Percentiles rank a stretch among this genome's conserved stretches.
phyloP scores from a whole-genome alignment of 2,797 vertebrate genomes.

The Labeo calbasu region DNA sequence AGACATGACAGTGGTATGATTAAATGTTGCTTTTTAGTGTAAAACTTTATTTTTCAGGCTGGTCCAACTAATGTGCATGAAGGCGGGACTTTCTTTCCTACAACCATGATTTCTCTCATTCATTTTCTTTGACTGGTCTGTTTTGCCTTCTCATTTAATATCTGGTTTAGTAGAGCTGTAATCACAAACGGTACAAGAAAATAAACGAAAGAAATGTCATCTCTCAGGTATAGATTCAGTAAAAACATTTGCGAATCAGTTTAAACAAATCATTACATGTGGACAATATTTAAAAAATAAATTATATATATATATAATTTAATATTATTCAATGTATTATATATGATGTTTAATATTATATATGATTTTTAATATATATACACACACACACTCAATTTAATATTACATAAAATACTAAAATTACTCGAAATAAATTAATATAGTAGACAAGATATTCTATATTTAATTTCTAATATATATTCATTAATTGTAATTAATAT shows the following conservation, averaged over 20 bases:
- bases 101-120: not conserved
- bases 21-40: not conserved
- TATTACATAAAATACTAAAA: too few species aligned
- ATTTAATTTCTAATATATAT: too few species aligned
- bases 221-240: not conserved
- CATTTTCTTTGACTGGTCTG: not conserved
- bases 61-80: not conserved
- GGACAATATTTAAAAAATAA: too few species aligned
- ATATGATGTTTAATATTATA: too few species aligned
- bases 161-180: not conserved
- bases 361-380: too few species aligned
- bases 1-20: not conserved
- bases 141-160: not conserved
- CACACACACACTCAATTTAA: too few species aligned
- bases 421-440: too few species aligned
- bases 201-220: not conserved
- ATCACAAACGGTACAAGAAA: not conserved
- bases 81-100: not conserved
- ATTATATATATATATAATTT: too few species aligned
- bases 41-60: constrained; percentile 11
- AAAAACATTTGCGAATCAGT: not conserved
- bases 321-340: too few species aligned
- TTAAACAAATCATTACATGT: not conserved
- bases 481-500: too few species aligned
- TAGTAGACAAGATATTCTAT: too few species aligned